Conservation (phyloP, 1,140 invertebrate species). For the Idris sp. region DNA sequence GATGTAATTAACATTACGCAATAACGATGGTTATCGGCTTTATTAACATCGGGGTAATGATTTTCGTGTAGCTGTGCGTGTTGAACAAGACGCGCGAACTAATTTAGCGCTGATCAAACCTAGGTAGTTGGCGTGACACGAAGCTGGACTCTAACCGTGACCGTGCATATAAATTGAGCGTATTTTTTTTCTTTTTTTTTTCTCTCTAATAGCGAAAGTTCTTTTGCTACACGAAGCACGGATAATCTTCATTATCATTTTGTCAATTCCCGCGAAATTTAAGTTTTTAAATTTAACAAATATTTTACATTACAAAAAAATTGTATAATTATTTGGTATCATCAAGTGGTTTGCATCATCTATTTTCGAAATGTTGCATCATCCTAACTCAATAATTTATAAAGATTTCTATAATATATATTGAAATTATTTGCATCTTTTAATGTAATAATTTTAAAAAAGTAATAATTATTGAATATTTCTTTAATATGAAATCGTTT, state of each 20-base stretch:
- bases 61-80: slow-evolving; percentile 30
- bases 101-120: slow-evolving; percentile 38
- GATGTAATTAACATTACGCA: slow-evolving; percentile 40
- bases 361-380: no score
- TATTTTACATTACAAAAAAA: no score
- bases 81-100: slow-evolving; percentile 28
- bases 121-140: slow-evolving; percentile 18
- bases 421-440: no score
- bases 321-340: no score
- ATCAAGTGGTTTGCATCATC: no score
- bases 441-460: no score
- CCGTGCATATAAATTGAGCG: slow-evolving; percentile 35
- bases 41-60: slow-evolving; percentile 33
- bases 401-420: no score
- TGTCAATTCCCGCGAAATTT: no score
- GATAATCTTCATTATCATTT: slow-evolving; percentile 39
- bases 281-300: no score
- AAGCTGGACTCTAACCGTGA: slow-evolving; percentile 29
- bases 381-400: no score
- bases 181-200: slow-evolving; percentile 22
- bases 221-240: slow-evolving; percentile 35
- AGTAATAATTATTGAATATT: no score
- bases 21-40: slow-evolving; percentile 42
- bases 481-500: no score
- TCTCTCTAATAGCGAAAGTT: slow-evolving; percentile 51